phyloP scores from a whole-genome alignment of 2,797 vertebrate species.

The Phoeniculus purpureus region DNA sequence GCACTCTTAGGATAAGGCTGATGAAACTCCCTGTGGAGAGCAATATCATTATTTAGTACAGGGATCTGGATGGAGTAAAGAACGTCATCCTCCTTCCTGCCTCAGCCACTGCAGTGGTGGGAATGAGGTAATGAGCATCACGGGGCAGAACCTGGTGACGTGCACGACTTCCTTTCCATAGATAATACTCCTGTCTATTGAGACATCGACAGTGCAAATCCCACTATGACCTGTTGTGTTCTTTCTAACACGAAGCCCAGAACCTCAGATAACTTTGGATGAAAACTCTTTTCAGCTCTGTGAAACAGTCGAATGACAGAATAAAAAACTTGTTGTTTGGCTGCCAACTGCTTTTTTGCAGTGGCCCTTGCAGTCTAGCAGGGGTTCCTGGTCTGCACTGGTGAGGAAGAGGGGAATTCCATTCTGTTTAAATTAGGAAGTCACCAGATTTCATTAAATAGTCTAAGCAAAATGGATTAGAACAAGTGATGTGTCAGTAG shows the following conservation, averaged over 20 bases:
- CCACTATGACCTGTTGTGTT: neutral
- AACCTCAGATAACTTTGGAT: neutral
- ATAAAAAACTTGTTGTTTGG: neutral
- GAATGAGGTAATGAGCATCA: slow-evolving; percentile 4
- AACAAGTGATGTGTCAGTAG: neutral
- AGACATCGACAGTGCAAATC: neutral
- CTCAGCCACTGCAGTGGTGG: neutral
- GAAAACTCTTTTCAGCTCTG: neutral
- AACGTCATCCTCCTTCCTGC: slow-evolving; percentile 50
- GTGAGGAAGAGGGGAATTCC: neutral
- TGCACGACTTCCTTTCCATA: neutral
- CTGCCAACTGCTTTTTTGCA: neutral
- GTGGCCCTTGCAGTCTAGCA: neutral
- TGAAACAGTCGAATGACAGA: neutral
- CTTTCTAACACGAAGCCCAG: neutral
- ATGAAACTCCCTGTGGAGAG: slow-evolving; percentile 40
- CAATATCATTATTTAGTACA: slow-evolving; percentile 5
- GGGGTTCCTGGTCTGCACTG: neutral
- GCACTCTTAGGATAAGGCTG: neutral
- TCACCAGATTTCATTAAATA: neutral
- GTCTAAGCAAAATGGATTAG: neutral
- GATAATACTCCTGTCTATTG: neutral
- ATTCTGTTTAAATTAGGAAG: neutral
- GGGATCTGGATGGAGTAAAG: neutral
- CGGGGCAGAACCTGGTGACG: neutral